Evolutionary conservation across 2,888 invertebrate genomes (phyloP).

Genomic region (Diarsia mendica): DNA sequence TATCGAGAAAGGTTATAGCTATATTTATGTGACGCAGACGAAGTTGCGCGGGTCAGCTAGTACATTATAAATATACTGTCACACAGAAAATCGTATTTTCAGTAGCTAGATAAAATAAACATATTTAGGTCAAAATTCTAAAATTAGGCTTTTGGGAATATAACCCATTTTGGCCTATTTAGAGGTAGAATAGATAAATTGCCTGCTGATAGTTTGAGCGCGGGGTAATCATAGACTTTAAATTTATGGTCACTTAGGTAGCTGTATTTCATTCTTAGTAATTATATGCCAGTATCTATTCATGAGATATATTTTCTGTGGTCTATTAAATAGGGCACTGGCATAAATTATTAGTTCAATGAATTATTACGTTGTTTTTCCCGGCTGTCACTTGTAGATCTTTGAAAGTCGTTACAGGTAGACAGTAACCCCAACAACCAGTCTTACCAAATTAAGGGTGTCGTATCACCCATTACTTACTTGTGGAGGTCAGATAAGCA

Average conservation of each 20-base stretch:
- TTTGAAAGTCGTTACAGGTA: no score
- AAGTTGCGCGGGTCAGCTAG: no score
- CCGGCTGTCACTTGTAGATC: no score
- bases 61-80: background rate
- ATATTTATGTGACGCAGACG: no score
- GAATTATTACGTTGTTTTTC: no score
- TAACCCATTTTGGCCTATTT: conserved; percentile 7
- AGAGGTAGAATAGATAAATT: conserved; percentile 27
- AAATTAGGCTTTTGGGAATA: conserved; percentile 39
- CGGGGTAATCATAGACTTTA: conserved; percentile 15
- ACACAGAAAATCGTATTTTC: conserved; percentile 16
- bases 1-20: no score
- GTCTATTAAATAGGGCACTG: background rate
- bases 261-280: conserved; percentile 4
- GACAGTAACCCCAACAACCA: no score
- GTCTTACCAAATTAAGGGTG: no score
- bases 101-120: background rate
- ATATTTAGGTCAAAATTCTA: background rate
- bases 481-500: no score
- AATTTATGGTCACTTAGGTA: conserved; percentile 50
- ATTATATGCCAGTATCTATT: background rate
- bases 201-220: conserved; percentile 30
- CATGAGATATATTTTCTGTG: background rate
- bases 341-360: no score
- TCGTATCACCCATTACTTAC: no score